These are phyloP conservation scores for Caenorhabditis doughertyi DNA, from an alignment of 2,888 invertebrate genomes.

Conservation along the genomic window DNA sequence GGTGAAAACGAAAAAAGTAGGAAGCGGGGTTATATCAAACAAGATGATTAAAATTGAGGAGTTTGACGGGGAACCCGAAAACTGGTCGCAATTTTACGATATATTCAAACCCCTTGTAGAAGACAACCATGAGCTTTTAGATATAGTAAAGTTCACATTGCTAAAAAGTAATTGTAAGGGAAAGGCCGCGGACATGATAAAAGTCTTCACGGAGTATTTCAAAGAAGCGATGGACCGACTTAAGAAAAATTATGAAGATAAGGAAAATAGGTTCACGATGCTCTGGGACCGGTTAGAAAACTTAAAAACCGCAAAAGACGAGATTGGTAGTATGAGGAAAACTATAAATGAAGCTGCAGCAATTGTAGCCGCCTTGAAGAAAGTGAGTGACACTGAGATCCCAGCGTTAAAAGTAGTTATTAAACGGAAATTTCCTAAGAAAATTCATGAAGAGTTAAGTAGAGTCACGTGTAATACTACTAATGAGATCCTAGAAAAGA, in stretches of 20 bases:
- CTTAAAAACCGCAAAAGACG: background rate
- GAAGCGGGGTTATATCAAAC: too few species aligned
- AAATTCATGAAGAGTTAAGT: background rate
- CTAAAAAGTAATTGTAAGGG: too few species aligned
- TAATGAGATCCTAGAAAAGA: background rate
- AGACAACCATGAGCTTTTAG: background rate
- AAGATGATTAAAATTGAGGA: too few species aligned
- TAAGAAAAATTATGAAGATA: background rate
- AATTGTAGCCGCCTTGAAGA: background rate
- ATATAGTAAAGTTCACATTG: background rate
- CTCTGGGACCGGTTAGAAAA: background rate
- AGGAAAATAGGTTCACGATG: background rate
- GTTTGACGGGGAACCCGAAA: too few species aligned
- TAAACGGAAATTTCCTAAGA: background rate
- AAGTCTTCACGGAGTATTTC: background rate
- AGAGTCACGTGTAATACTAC: background rate
- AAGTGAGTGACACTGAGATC: too few species aligned
- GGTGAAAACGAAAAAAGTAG: too few species aligned
- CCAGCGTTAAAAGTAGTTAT: background rate
- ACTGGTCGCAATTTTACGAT: too few species aligned
- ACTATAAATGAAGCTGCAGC: background rate
- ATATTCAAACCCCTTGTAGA: background rate
- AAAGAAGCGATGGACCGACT: background rate
- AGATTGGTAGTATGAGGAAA: background rate
- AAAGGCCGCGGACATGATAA: background rate